Conservation (phyloP, 2,113 vertebrate species). For the Coryphaenoides rupestris region DNA sequence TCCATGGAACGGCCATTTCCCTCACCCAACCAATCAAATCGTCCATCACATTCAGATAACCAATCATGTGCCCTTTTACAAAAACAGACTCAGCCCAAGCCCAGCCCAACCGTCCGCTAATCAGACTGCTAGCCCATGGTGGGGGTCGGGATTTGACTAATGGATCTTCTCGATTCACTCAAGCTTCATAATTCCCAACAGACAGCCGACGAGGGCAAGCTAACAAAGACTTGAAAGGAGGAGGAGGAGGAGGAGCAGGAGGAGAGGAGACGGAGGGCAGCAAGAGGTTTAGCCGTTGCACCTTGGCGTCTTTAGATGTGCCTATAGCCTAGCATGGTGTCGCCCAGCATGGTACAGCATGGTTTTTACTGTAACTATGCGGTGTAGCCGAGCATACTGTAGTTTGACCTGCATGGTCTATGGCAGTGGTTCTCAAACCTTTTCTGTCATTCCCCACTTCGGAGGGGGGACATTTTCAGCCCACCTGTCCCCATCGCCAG, state of each 20-base stretch:
- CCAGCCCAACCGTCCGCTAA: slow-evolving; percentile 11
- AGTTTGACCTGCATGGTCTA: too few species aligned
- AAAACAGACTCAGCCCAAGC: not conserved
- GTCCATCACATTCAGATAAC: too few species aligned
- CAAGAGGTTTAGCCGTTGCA: slow-evolving; percentile 24
- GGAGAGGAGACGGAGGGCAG: too few species aligned
- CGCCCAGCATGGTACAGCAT: not conserved
- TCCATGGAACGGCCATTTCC: not conserved
- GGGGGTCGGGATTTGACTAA: slow-evolving; percentile 44
- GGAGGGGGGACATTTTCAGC: too few species aligned
- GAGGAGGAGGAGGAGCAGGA: too few species aligned
- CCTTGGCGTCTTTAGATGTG: not conserved
- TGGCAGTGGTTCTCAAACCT: too few species aligned
- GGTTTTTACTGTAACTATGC: too few species aligned
- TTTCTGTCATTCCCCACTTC: too few species aligned
- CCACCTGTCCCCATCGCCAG: too few species aligned
- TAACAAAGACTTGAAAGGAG: slow-evolving; percentile 23
- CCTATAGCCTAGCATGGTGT: not conserved
- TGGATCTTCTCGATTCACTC: slow-evolving; percentile 43
- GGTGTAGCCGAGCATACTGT: too few species aligned
- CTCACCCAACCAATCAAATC: slow-evolving; percentile 4
- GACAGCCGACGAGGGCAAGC: slow-evolving; percentile 31
- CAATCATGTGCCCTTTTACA: not conserved
- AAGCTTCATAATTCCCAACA: slow-evolving; percentile 43
- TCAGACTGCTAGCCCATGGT: slow-evolving; percentile 26